A percentile compares a stretch with the other conserved stretches of the same genome.
Conservation (phyloP, 2,113 vertebrate species). For the Enhydra lutris region DNA sequence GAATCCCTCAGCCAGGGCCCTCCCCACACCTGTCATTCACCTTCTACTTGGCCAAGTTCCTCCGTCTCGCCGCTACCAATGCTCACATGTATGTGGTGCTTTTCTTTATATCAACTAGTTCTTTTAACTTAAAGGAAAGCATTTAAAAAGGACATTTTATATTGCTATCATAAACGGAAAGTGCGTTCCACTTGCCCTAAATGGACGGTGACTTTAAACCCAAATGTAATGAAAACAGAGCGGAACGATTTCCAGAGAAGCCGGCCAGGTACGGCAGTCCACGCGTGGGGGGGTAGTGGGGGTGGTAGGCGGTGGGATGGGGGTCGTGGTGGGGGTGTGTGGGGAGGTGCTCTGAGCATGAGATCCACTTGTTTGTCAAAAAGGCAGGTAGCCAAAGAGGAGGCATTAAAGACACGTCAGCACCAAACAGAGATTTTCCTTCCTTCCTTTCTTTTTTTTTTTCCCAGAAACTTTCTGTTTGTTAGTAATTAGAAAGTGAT, state of each 20-base stretch:
- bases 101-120: neutral
- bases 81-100: neutral
- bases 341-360: neutral
- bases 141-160: neutral
- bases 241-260: neutral
- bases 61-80: fast-evolving
- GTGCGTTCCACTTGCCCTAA: neutral
- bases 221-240: neutral
- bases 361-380: neutral
- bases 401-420: fast-evolving
- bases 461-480: neutral
- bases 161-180: neutral
- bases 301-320: too few relatives aligned
- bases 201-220: neutral
- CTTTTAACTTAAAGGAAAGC: neutral
- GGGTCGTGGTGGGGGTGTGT: too few relatives aligned
- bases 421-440: neutral
- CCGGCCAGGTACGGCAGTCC: neutral
- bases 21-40: neutral
- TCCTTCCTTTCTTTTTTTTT: neutral
- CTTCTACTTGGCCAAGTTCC: neutral
- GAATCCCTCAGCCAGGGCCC: neutral
- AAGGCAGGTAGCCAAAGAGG: neutral
- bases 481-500: neutral
- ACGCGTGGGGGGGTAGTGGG: too few relatives aligned